Evolutionary conservation across 2,797 vertebrate genomes (phyloP), one percentile per base, ranked within the genome.

Genomic region (Hypotaenidia okinawae): DNA sequence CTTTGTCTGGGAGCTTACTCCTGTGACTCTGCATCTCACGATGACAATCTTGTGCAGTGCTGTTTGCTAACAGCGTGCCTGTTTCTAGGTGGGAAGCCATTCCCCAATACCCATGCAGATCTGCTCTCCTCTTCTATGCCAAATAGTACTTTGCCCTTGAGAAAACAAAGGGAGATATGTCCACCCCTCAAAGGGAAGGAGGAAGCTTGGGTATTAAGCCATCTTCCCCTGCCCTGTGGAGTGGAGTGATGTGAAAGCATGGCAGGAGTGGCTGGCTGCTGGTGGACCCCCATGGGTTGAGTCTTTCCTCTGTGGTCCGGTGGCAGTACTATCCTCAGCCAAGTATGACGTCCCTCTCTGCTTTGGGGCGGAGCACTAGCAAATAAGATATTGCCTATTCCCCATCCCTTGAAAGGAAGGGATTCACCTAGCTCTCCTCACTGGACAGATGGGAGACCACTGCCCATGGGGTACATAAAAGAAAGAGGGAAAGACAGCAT

Each of bases 1-100:
- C 87, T 66, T 70, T 67, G 47, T 75, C 87, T 82, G 72, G 63
- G 18, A 74, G 49, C 73, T 91, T 62, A 51, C 24, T 85, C 15
- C 55, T 51, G 73, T 57, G 84, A 55, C 51, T 94, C 39, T 10
- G 4, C 49, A 43, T 43, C 73, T 89, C 43, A 32, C 6, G 33
- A 17, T 77, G 62, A 75, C 82, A 86, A 43, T 41, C 19, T 35
- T 52, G 11, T 61, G 88, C 74, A 9, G 33, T 27, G 54, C 55
- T 67, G 23, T 58, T 76, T 85, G 58, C 68, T 58, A 74, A 28
- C 25, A 82, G 52, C 45, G 39, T 14, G 45, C 37, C 35, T 76
- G 21, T 86, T 84, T 76, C 87, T 59, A 30, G 12, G 41, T 78
- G 47, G 59, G 45, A 78, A 85, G 23, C 61, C 43, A 43, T 25